Percentiles rank a stretch among this genome's conserved stretches.
These are phyloP conservation scores for Dynastes tityus DNA, from an alignment of 2,888 invertebrate species.

Conservation along the genomic window DNA sequence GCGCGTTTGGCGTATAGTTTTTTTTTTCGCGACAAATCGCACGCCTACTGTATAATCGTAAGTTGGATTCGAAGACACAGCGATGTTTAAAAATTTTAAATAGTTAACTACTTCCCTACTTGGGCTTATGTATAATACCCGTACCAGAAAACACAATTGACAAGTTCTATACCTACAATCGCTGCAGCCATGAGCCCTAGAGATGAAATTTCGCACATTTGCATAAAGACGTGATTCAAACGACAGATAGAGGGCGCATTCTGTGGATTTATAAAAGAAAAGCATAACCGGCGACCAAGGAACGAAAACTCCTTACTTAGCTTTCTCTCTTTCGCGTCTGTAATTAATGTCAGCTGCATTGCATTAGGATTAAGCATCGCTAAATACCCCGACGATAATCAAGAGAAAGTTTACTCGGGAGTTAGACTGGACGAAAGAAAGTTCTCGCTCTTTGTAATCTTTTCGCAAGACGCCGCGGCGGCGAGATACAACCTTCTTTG, in stretches of 20 bases:
- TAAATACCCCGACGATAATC: constrained; percentile 23
- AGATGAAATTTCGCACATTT: background rate
- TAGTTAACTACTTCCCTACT: too few relatives aligned
- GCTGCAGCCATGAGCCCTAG: too few relatives aligned
- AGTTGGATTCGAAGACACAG: too few relatives aligned
- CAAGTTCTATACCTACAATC: too few relatives aligned
- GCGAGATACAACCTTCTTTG: constrained; percentile 7
- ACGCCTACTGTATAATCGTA: background rate
- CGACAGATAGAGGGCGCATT: background rate
- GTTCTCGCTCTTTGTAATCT: constrained; percentile 12
- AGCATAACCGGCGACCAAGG: background rate
- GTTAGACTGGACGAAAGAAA: constrained; percentile 20
- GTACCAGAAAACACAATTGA: too few relatives aligned
- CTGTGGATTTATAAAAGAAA: constrained; percentile 13
- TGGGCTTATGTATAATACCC: too few relatives aligned
- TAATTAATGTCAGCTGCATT: constrained; percentile 18
- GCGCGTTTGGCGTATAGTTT: background rate
- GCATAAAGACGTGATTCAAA: constrained; percentile 8
- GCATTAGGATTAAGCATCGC: constrained; percentile 14
- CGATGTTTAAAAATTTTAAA: too few relatives aligned
- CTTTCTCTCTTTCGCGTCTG: background rate
- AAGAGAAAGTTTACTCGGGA: constrained; percentile 35
- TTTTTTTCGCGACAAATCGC: background rate
- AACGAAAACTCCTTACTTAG: background rate
- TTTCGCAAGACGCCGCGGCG: constrained; percentile 3